Percentiles rank a stretch among this genome's conserved stretches.
phyloP scores from a whole-genome alignment of 2,113 vertebrate genomes.

The Dasyprocta punctata region DNA sequence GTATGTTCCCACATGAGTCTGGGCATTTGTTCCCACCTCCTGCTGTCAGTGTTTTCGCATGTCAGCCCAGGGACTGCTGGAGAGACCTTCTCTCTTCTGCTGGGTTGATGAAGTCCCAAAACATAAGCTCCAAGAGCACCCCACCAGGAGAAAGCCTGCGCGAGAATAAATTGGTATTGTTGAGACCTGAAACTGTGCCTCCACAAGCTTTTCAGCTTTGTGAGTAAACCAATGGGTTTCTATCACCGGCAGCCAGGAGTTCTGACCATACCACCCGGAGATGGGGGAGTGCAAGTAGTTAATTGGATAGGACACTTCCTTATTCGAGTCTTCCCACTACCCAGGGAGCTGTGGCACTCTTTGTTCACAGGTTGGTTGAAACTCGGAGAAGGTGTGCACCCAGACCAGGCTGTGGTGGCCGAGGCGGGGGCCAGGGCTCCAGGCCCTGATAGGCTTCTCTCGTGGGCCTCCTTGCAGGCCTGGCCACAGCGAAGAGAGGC shows the following conservation, averaged over 20 bases:
- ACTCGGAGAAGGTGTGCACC: background rate
- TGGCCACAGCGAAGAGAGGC: background rate
- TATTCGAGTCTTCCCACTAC: background rate
- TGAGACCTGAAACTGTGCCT: background rate
- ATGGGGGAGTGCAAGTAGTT: too few species aligned
- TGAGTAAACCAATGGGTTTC: background rate
- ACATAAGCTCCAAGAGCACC: background rate
- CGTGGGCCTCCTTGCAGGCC: background rate
- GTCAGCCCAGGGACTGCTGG: background rate
- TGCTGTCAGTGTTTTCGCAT: background rate
- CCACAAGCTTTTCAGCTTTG: background rate
- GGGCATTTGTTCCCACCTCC: background rate
- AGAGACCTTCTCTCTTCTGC: background rate
- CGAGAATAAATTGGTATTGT: background rate
- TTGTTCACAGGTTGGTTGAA: background rate
- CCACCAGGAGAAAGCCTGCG: background rate
- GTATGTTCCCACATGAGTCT: background rate
- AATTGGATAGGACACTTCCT: background rate
- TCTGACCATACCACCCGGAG: background rate
- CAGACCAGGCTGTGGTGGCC: accelerated
- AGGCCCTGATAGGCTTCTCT: background rate
- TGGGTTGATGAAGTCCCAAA: background rate
- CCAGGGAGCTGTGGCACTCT: background rate
- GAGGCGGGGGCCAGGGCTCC: too few species aligned
- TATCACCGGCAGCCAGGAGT: background rate